Base-by-base conservation (phyloP, 2,888 invertebrate species). In the Limnephilus rhombicus region DNA sequence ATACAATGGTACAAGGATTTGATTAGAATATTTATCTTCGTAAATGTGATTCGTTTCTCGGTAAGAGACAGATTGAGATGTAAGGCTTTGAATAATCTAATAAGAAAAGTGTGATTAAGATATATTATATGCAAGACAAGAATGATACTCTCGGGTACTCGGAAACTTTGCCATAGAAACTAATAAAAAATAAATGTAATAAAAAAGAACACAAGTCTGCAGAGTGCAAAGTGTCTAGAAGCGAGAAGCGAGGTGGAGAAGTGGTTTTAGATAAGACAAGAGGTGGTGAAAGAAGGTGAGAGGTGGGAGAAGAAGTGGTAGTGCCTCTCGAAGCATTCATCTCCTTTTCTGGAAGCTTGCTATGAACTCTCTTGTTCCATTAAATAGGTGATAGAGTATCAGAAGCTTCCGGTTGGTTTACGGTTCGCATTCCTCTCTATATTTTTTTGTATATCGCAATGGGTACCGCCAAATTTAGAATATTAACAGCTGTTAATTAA, bases 341-440 rank as follows among this genome's bases (percentile, higher is more conserved):
- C 83, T 37, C 83, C 83, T 83, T 83, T 83, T 83, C 83, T 83
- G 83, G 83, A 83, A 83, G 83, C 37, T 83, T 83, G 83, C 37
- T 37, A 37, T 18, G 83, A 83, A 83, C 83, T 83, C 37, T 83
- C 83, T 83, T 83, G 83, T 24, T 34, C 24, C 83, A 34, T 24
- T 31, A 34, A 31, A n/a, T 83, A 37, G 24, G n/a, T 18, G 83
- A 83, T 83, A 24, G 31, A 83, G 24, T 34, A 83, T 37, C 83
- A 31, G 37, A 31, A 37, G 83, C 83, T 31, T 83, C 83, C 83
- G 83, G 37, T 37, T 83, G 37, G 68, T 68, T 68, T 68, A 83
- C 83, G 18, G 37, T 37, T 34, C 83, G n/a, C 82, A 34, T 82
- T 82, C 82, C 82, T 34, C 34, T 82, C 82, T 18, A 82, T 82